These are phyloP conservation scores for Polyommatus icarus DNA, from an alignment of 2,888 invertebrate genomes.

Conservation along the genomic window DNA sequence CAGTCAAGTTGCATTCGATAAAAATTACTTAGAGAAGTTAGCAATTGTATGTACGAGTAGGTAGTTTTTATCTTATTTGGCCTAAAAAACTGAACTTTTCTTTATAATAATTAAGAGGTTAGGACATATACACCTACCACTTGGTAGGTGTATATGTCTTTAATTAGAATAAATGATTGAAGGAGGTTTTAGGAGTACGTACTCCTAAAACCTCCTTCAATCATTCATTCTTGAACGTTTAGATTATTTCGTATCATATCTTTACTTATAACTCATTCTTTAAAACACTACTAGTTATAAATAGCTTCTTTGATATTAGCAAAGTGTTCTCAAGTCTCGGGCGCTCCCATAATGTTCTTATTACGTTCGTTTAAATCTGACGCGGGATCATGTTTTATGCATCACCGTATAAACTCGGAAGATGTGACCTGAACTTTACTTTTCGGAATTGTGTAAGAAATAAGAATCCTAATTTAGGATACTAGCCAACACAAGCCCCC, in stretches of 20 bases:
- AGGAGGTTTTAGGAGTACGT: too few species aligned
- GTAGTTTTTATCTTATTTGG: too few species aligned
- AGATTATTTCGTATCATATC: constrained; percentile 3
- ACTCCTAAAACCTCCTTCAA: background rate
- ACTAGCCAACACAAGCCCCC: background rate
- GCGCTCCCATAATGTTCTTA: constrained; percentile 72
- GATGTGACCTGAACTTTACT: background rate
- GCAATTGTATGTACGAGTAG: too few species aligned
- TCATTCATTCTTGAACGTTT: background rate
- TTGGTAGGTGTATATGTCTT: too few species aligned
- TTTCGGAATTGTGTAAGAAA: background rate
- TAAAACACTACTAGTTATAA: constrained; percentile 27
- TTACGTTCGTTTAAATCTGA: constrained; percentile 79
- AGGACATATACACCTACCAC: too few species aligned
- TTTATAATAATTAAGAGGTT: too few species aligned
- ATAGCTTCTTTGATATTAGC: constrained; percentile 42
- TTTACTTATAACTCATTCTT: background rate
- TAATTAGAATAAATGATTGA: too few species aligned
- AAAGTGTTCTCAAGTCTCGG: constrained; percentile 50
- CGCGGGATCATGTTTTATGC: constrained; percentile 78
- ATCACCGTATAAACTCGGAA: constrained; percentile 57
- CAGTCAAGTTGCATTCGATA: background rate
- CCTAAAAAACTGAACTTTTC: too few species aligned
- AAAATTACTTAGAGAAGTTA: background rate
- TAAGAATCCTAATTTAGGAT: background rate